Evolutionary conservation across 2,113 vertebrate genomes (phyloP).

Genomic region (Zosterops japonicus): DNA sequence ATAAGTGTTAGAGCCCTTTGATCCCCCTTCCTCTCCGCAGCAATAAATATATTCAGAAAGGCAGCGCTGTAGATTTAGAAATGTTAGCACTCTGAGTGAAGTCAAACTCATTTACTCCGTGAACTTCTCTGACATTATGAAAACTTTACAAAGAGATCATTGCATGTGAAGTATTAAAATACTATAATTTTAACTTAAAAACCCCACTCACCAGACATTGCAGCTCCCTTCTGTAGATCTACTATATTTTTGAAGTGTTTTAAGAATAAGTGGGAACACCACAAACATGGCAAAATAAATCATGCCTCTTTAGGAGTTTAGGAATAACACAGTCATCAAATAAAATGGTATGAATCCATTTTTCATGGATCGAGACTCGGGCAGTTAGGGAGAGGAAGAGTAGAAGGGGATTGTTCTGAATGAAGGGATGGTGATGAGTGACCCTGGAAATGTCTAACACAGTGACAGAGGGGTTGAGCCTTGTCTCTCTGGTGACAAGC

Average conservation of each 20-base stretch:
- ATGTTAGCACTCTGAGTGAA: slow-evolving; percentile 55
- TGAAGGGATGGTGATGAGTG: fast-evolving
- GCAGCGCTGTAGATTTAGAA: slow-evolving; percentile 46
- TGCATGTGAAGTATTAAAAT: slow-evolving; percentile 45
- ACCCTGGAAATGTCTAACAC: not conserved
- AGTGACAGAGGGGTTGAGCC: not conserved
- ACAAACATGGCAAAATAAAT: slow-evolving; percentile 33
- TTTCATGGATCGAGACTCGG: not conserved
- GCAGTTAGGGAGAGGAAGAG: not conserved
- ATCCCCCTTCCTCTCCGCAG: slow-evolving; percentile 31
- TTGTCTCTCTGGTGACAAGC: not conserved
- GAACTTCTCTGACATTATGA: slow-evolving; percentile 67
- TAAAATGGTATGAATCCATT: not conserved
- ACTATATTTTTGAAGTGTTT: not conserved
- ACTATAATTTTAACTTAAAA: slow-evolving; percentile 42
- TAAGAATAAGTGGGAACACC: not conserved
- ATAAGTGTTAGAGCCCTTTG: slow-evolving; percentile 63
- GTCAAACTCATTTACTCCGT: slow-evolving; percentile 60
- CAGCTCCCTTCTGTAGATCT: not conserved
- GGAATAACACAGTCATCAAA: not conserved
- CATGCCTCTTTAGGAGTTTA: not conserved
- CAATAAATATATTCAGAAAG: slow-evolving; percentile 62
- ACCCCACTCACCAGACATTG: not conserved
- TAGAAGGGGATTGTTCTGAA: not conserved
- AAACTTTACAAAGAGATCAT: slow-evolving; percentile 67